phyloP scores from a whole-genome alignment of 2,797 vertebrate species.

The Glossophaga mutica region DNA sequence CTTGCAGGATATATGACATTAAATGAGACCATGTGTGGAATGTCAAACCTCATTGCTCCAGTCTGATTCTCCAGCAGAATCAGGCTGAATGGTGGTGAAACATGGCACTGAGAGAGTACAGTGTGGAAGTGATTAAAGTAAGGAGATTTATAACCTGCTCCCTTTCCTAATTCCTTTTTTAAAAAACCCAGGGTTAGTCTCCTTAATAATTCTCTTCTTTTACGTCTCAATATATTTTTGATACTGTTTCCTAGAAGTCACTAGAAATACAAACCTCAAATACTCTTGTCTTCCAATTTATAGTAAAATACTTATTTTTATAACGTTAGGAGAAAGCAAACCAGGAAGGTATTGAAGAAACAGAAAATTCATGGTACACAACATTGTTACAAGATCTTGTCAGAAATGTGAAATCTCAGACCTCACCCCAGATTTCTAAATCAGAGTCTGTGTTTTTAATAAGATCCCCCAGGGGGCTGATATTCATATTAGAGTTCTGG shows the following conservation, averaged over 20 bases:
- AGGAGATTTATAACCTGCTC: background rate
- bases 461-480: background rate
- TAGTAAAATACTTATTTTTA: background rate
- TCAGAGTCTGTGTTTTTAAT: background rate
- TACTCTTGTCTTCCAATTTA: background rate
- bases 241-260: background rate
- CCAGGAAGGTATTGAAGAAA: background rate
- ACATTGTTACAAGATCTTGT: background rate
- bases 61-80: background rate
- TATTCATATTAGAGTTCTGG: background rate
- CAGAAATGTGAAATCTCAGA: background rate
- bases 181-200: background rate
- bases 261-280: background rate
- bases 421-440: background rate
- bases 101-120: background rate
- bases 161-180: background rate
- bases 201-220: background rate
- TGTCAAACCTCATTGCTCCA: background rate
- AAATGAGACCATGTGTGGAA: background rate
- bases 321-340: background rate
- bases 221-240: background rate
- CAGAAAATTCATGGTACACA: background rate
- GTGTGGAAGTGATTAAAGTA: background rate
- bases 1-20: background rate
- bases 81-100: background rate